Evolutionary conservation across 2,888 invertebrate genomes (phyloP), one percentile per base, ranked within the genome.

Genomic region (Graphium colonna): DNA sequence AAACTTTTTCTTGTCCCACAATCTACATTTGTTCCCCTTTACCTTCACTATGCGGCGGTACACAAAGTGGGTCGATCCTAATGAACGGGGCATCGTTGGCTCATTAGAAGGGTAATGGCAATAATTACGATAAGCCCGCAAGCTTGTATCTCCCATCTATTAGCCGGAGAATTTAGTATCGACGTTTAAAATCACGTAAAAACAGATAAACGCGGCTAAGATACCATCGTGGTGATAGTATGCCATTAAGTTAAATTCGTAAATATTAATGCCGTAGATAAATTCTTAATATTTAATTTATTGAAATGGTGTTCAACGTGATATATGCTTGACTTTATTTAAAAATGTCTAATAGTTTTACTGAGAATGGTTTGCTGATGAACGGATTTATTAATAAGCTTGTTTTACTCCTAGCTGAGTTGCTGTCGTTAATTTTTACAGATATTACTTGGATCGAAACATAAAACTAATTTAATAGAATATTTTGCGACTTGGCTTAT

Each of bases 101-200:
- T 33, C 49, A 42, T 50, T 50, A 50, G 13, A 33, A 0, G 31
- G 18, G 42, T 42, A 42, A 50, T 42, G 49, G n/a, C 21, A 16
- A 31, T 17, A 50, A 42, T 50, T 42, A 42, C 49, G 41, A 50
- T 50, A 50, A 50, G 49, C 42, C 8, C 10, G 7, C 31, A 31
- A 33, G 41, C 33, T 42, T 18, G n/a, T 50, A 42, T 50, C 49
- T 33, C 42, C 33, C 42, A 50, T 50, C 49, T 50, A 42, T 42
- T 33, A 41, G 42, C 13, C 18, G 13, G 41, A 28, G 28, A 18
- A 33, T 49, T 41, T 18, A 31, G 33, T 42, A 50, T 42, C 16
- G 33, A 16, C 49, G 15, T 18, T 50, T 21, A 36, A 50, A 50
- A 50, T 33, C 42, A 28, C 36, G 36, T 36, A 36, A 36, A 36